phyloP scores from a whole-genome alignment of 1,140 invertebrate genomes.

The Drosophila insularis region DNA sequence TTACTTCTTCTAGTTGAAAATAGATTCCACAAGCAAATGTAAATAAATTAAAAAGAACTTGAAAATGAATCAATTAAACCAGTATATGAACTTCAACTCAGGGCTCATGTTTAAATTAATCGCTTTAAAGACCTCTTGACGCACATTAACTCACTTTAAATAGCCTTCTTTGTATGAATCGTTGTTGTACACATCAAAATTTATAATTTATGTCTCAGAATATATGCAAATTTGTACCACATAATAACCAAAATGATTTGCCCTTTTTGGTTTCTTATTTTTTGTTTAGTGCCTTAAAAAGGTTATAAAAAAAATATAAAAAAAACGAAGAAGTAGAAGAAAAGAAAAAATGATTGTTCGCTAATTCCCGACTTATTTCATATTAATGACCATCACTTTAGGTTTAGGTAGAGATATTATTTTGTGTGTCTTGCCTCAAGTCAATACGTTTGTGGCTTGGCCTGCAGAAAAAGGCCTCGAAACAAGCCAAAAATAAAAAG shows the following conservation, averaged over 20 bases:
- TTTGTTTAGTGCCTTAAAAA: background rate
- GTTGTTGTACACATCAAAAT: background rate
- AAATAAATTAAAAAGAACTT: background rate
- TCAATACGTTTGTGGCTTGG: conserved; percentile 6
- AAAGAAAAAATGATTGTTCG: conserved; percentile 30
- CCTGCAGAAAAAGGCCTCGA: conserved; percentile 41
- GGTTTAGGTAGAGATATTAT: conserved; percentile 12
- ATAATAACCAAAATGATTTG: conserved; percentile 36
- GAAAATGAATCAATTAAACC: conserved; percentile 2
- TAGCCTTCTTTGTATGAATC: background rate
- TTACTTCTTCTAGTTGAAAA: background rate
- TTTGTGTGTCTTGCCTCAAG: conserved; percentile 6
- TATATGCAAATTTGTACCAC: conserved; percentile 56
- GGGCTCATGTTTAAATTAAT: conserved; percentile 5
- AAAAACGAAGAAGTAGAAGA: background rate
- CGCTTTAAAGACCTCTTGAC: background rate
- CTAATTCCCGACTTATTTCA: conserved; percentile 38
- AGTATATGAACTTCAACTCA: conserved; percentile 3
- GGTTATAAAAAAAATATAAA: background rate
- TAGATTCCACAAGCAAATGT: background rate
- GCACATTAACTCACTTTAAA: conserved; percentile 8
- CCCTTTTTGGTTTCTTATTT: no score
- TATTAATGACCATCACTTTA: conserved; percentile 49
- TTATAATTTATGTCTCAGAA: conserved; percentile 43
- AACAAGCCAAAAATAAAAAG: conserved; percentile 38